Evolutionary conservation across 2,113 vertebrate genomes (phyloP), one percentile per base, ranked within the genome.

Genomic region (Hippocampus mohnikei): DNA sequence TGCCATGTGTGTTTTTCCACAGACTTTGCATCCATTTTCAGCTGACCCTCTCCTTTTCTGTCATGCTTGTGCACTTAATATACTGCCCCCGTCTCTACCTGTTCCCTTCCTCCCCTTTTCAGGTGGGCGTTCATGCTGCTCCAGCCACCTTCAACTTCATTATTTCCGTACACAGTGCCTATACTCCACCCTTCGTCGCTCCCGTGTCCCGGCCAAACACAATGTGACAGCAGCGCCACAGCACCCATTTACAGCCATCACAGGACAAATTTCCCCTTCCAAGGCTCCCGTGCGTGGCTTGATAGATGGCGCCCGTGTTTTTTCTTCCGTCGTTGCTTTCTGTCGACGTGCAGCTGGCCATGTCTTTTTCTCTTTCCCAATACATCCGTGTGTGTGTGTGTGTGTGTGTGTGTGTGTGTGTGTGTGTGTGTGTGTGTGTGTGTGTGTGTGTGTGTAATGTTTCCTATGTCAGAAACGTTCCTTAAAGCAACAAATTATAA

Each of bases 201-300:
- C 84, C 73, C 8, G 53, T 46, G 77, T 84, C 74, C 80, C 75
- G 52, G 79, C 83, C 86, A 89, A 89, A 90, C 81, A 13, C 84
- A 71, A 84, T 87, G 85, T 87, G 88, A 91, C 86, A 87, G 85
- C 69, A 25, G 79, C 64, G 83, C 88, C 85, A 73, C 86, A 80
- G 80, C 74, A 81, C 77, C 89, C 88, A 85, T 88, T 84, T 89
- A 76, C 77, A 80, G 81, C 85, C 88, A 87, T 91, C 85, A 84
- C 83, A 88, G 86, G 76, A 77, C 84, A 90, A 74, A 91, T 88
- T 89, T 84, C 79, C 83, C 81, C 73, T 60, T 80, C 79, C 76
- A 74, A 75, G 70, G 66, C 75, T 70, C 66, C 74, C 44, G 64
- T 79, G 78, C 76, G 77, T 77, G 68, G 70, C 74, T 81, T 88